These are phyloP conservation scores for Columba janthina DNA, from an alignment of 2,113 vertebrate genomes.

Conservation along the genomic window DNA sequence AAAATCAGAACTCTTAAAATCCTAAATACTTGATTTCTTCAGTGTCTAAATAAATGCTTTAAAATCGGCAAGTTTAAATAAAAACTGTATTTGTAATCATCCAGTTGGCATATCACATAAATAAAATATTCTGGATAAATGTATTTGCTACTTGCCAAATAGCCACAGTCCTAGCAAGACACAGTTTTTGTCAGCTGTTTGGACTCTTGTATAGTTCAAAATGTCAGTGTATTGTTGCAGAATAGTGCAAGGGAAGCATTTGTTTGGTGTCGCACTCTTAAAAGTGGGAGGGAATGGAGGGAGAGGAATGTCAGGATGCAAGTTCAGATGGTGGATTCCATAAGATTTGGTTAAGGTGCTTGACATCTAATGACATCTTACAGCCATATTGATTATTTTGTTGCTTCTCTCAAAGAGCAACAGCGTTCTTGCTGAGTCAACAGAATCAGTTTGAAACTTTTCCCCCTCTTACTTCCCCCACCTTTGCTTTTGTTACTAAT, in stretches of 20 bases:
- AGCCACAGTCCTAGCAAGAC: not conserved
- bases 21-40: not conserved
- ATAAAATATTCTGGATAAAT: not conserved
- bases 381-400: not conserved
- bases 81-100: not conserved
- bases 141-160: not conserved
- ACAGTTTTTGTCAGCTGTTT: not conserved
- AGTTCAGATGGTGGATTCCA: not conserved
- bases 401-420: not conserved
- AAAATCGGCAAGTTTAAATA: not conserved
- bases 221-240: not conserved
- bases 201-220: not conserved
- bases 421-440: not conserved
- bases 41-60: not conserved
- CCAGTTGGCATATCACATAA: not conserved
- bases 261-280: not conserved
- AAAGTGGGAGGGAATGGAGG: not conserved
- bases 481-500: not conserved
- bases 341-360: not conserved
- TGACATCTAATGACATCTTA: not conserved
- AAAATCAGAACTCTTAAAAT: not conserved
- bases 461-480: not conserved
- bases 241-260: not conserved
- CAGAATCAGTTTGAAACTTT: not conserved
- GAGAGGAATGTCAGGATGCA: not conserved